Conservation (phyloP, 2,888 invertebrate species). For the Dione vanillae region DNA sequence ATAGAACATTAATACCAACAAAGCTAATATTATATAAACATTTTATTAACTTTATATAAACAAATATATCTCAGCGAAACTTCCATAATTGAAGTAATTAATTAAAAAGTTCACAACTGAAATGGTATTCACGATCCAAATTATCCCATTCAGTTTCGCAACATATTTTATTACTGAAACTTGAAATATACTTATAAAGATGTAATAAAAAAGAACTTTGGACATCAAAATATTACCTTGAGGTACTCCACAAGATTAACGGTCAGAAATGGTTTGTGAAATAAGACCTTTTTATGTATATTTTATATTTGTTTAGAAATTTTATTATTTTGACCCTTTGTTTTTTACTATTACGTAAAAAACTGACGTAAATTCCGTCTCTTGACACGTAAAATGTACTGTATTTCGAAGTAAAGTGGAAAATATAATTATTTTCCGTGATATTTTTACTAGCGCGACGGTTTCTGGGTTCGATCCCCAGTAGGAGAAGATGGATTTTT, state of each 20-base stretch:
- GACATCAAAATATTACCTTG: conserved; percentile 33
- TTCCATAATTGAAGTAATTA: neutral
- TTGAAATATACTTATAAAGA: conserved; percentile 36
- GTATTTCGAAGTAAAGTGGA: no score
- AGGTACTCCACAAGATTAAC: conserved; percentile 15
- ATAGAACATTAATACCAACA: no score
- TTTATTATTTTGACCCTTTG: neutral
- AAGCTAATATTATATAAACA: no score
- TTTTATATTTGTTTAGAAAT: neutral
- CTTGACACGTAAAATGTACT: no score
- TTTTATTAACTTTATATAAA: neutral
- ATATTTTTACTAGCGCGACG: no score
- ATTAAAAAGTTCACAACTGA: conserved; percentile 29
- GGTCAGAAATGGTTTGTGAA: conserved; percentile 23
- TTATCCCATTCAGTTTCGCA: conserved; percentile 25
- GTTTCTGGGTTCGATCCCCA: no score
- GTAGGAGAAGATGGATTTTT: no score
- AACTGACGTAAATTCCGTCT: no score
- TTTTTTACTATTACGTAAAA: no score
- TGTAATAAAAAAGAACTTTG: conserved; percentile 34
- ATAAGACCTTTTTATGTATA: neutral
- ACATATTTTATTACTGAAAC: conserved; percentile 29
- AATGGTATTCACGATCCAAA: conserved; percentile 15
- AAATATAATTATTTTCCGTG: no score
- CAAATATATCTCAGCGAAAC: neutral